Evolutionary conservation across 2,888 invertebrate genomes (phyloP).

Genomic region (Apocheima hispidaria): DNA sequence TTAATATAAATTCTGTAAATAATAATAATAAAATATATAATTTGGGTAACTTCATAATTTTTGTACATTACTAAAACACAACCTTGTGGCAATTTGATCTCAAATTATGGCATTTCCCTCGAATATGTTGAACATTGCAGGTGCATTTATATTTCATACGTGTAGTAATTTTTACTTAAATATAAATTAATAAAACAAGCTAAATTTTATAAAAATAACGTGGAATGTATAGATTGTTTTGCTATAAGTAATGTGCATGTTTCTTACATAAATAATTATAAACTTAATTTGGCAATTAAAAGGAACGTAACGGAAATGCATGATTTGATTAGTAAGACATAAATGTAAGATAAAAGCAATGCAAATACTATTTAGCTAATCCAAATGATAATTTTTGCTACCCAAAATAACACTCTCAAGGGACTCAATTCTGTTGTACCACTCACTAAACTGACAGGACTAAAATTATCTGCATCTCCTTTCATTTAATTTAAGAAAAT

Average conservation of each 20-base stretch:
- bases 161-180: constrained; percentile 7
- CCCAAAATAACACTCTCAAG: constrained; percentile 38
- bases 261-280: constrained; percentile 26
- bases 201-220: constrained; percentile 38
- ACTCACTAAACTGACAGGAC: too few species aligned
- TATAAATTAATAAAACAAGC: constrained; percentile 24
- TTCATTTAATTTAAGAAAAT: too few species aligned
- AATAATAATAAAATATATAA: constrained; percentile 63
- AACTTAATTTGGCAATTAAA: constrained; percentile 54
- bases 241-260: constrained; percentile 11
- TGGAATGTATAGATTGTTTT: constrained; percentile 70
- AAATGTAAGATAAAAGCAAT: constrained; percentile 41
- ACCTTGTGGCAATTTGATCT: constrained; percentile 77
- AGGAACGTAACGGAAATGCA: constrained; percentile 62
- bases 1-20: constrained; percentile 78
- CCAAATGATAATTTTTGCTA: constrained; percentile 49
- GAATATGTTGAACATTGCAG: constrained; percentile 57
- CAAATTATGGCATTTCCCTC: constrained; percentile 75
- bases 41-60: constrained; percentile 81
- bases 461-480: too few species aligned
- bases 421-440: too few species aligned
- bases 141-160: constrained; percentile 39
- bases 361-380: constrained; percentile 38
- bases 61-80: constrained; percentile 83
- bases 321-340: constrained; percentile 45